Percentiles rank a stretch among this genome's conserved stretches.
Evolutionary conservation across 1,140 invertebrate genomes (phyloP).

Genomic region (Nebria ingens): DNA sequence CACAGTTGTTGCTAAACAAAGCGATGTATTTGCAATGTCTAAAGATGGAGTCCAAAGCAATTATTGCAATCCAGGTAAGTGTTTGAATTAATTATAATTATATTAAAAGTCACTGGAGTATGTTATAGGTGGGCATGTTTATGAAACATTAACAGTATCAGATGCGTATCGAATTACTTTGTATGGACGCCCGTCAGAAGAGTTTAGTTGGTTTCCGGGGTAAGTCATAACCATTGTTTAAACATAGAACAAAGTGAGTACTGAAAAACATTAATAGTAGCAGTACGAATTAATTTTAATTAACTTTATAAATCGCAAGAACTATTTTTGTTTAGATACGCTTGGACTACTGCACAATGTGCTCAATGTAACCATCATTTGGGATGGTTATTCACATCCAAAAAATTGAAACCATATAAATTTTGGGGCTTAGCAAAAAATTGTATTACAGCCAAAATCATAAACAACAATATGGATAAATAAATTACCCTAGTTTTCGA

Average conservation of each 20-base stretch:
- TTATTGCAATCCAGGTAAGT: slow-evolving; percentile 62
- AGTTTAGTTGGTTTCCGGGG: slow-evolving; percentile 81
- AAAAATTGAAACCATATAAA: slow-evolving; percentile 48
- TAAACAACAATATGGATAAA: neutral
- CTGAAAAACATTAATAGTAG: no score
- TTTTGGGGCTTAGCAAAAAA: slow-evolving; percentile 60
- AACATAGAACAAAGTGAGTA: no score
- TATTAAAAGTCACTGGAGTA: neutral
- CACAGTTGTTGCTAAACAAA: slow-evolving; percentile 49
- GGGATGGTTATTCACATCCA: slow-evolving; percentile 69
- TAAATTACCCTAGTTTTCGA: neutral
- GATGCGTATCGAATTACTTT: slow-evolving; percentile 48
- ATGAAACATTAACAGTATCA: slow-evolving; percentile 70
- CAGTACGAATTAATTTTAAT: no score
- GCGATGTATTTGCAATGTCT: slow-evolving; percentile 71
- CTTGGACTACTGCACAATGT: slow-evolving; percentile 69
- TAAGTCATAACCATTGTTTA: no score
- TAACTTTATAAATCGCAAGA: neutral
- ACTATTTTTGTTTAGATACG: slow-evolving; percentile 46
- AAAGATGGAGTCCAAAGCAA: slow-evolving; percentile 68
- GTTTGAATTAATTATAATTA: neutral
- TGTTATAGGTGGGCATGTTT: slow-evolving; percentile 53
- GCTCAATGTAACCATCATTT: slow-evolving; percentile 54
- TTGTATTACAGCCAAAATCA: slow-evolving; percentile 19
- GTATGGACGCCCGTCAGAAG: slow-evolving; percentile 47